Evolutionary conservation across 1,140 invertebrate genomes (phyloP).

Genomic region (Drosophila setifemur): DNA sequence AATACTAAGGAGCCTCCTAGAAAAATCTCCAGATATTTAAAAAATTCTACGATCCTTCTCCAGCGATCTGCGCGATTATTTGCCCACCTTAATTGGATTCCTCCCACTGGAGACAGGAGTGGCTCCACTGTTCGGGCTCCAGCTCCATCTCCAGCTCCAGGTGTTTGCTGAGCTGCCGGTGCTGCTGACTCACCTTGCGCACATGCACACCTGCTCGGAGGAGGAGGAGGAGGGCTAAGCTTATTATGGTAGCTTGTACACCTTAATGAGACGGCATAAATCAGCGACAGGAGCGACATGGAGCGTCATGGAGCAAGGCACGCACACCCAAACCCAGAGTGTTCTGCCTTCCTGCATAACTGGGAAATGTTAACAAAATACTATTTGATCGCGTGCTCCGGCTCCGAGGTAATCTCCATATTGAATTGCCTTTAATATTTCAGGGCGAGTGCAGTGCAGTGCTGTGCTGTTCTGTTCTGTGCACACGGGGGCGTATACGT

Average conservation of each 20-base stretch:
- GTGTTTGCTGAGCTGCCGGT: slow-evolving; percentile 6
- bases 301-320: too few species aligned
- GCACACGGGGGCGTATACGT: slow-evolving; percentile 61
- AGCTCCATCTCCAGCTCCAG: too few species aligned
- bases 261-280: slow-evolving; percentile 57
- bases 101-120: too few species aligned
- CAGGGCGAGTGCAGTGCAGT: slow-evolving; percentile 42
- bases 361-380: slow-evolving; percentile 71
- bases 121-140: not conserved
- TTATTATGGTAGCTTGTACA: slow-evolving; percentile 58
- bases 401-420: slow-evolving; percentile 53
- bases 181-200: slow-evolving; percentile 33
- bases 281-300: slow-evolving; percentile 48
- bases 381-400: slow-evolving; percentile 69
- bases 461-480: too few species aligned
- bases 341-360: slow-evolving; percentile 32
- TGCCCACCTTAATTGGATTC: too few species aligned
- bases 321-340: not conserved
- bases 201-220: slow-evolving; percentile 5
- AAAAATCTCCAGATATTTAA: too few species aligned
- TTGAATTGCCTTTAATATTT: slow-evolving; percentile 71
- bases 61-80: too few species aligned
- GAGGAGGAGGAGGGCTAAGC: slow-evolving; percentile 4
- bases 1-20: too few species aligned
- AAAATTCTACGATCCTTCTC: too few species aligned